phyloP scores from a whole-genome alignment of 2,113 vertebrate species.

The Ailurus styani region DNA sequence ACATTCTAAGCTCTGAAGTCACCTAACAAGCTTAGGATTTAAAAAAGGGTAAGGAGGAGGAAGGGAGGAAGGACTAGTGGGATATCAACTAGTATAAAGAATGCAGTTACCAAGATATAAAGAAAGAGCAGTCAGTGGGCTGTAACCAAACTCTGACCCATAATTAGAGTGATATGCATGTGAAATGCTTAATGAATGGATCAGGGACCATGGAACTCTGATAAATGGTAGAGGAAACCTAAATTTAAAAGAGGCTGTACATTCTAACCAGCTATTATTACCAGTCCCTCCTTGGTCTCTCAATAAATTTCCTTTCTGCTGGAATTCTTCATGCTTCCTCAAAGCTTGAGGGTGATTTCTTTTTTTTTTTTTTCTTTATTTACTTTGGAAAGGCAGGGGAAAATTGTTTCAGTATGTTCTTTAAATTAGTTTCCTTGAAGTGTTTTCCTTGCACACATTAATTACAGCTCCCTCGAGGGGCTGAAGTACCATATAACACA shows the following conservation, averaged over 20 bases:
- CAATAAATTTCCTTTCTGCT: constrained; percentile 59
- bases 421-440: constrained; percentile 62
- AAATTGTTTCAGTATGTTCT: constrained; percentile 69
- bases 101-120: neutral
- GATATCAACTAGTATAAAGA: neutral
- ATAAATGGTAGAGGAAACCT: constrained; percentile 24
- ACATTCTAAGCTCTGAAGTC: neutral
- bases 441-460: constrained; percentile 50
- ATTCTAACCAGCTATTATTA: constrained; percentile 60
- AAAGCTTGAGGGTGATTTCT: constrained; percentile 20
- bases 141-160: constrained; percentile 15
- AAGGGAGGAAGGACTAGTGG: neutral
- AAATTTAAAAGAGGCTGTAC: constrained; percentile 50
- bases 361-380: constrained; percentile 39
- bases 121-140: constrained; percentile 37
- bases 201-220: neutral
- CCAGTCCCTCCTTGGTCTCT: constrained; percentile 11
- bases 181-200: constrained; percentile 30
- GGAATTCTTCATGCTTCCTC: constrained; percentile 46
- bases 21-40: constrained; percentile 15
- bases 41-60: neutral
- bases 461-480: constrained; percentile 37
- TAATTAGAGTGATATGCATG: constrained; percentile 37
- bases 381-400: constrained; percentile 56
- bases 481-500: neutral